Percentiles rank a stretch among this genome's conserved stretches.
Conservation (phyloP, 2,797 vertebrate species). For the Sebastes melanostomus region DNA sequence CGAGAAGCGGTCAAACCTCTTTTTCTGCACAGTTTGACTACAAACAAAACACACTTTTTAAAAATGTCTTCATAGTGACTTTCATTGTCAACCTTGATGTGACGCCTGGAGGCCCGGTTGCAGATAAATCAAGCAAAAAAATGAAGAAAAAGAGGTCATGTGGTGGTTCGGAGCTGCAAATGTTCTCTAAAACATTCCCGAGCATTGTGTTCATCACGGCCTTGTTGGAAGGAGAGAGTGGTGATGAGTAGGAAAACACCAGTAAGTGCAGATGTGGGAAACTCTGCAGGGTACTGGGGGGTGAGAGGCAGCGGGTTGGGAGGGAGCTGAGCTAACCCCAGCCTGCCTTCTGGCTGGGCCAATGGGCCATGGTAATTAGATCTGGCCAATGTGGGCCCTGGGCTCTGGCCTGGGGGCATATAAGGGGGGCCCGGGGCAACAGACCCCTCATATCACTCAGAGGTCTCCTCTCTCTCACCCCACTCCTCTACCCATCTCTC, state of each 20-base stretch:
- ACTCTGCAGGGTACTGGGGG: slow-evolving; percentile 82
- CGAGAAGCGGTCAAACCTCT: slow-evolving; percentile 33
- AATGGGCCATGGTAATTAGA: slow-evolving; percentile 90
- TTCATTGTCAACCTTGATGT: not conserved
- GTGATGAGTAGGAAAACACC: slow-evolving; percentile 80
- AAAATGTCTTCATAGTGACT: slow-evolving; percentile 32
- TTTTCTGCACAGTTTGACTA: slow-evolving; percentile 73
- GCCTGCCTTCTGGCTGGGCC: slow-evolving; percentile 78
- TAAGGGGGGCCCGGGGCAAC: slow-evolving; percentile 86
- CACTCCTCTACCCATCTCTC: slow-evolving; percentile 37
- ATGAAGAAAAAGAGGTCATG: not conserved
- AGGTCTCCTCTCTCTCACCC: slow-evolving; percentile 68
- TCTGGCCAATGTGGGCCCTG: slow-evolving; percentile 85
- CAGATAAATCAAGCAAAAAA: not conserved
- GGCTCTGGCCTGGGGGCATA: slow-evolving; percentile 84
- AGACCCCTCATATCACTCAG: slow-evolving; percentile 83
- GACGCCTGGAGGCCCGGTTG: not conserved
- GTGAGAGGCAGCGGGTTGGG: slow-evolving; percentile 54
- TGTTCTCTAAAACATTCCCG: slow-evolving; percentile 32
- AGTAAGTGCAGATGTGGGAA: slow-evolving; percentile 85
- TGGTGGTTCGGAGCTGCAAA: not conserved
- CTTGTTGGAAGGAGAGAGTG: slow-evolving; percentile 48
- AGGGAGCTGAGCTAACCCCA: slow-evolving; percentile 81
- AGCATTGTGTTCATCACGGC: slow-evolving; percentile 33
- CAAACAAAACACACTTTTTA: slow-evolving; percentile 31